Evolutionary conservation across 1,140 invertebrate genomes (phyloP).

Genomic region (Globodera ellingtonae): DNA sequence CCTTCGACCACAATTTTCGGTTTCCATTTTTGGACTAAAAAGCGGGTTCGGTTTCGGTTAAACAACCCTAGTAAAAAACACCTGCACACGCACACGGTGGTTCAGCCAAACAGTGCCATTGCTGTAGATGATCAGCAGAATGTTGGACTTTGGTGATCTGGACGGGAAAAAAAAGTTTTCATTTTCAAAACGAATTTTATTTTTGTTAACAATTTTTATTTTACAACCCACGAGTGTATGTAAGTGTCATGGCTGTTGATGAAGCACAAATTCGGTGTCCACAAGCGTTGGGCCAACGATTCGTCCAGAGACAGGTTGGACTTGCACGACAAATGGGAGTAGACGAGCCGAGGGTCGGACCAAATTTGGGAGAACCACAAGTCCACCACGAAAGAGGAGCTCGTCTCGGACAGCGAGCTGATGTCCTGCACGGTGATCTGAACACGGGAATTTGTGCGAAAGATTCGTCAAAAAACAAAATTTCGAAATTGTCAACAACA

Average conservation of each 20-base stretch:
- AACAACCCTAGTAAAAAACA: too few species aligned
- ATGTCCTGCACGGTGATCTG: conserved; percentile 56
- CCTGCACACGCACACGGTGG: conserved; percentile 32
- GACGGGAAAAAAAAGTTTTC: conserved; percentile 5
- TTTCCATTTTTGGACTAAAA: too few species aligned
- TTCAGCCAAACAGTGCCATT: conserved; percentile 51
- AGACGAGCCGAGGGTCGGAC: conserved; percentile 50
- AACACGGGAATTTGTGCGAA: neutral
- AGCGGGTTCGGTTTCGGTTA: too few species aligned
- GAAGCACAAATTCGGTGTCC: conserved; percentile 57
- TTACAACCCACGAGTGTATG: conserved; percentile 45
- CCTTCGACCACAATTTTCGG: too few species aligned
- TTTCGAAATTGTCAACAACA: conserved; percentile 1
- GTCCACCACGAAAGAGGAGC: conserved; percentile 54
- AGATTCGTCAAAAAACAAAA: neutral
- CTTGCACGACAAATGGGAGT: conserved; percentile 54
- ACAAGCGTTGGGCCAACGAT: conserved; percentile 45
- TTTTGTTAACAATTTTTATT: too few species aligned
- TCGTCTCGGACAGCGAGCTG: conserved; percentile 54
- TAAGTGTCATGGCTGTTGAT: conserved; percentile 53
- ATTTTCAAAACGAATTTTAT: conserved; percentile 17
- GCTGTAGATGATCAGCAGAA: conserved; percentile 52
- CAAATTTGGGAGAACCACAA: conserved; percentile 57
- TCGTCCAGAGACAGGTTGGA: conserved; percentile 52
- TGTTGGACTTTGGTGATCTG: conserved; percentile 54